Percentiles rank a stretch among this genome's conserved stretches.
Conservation (phyloP, 2,888 invertebrate species). For the Drosophila mimetica region DNA sequence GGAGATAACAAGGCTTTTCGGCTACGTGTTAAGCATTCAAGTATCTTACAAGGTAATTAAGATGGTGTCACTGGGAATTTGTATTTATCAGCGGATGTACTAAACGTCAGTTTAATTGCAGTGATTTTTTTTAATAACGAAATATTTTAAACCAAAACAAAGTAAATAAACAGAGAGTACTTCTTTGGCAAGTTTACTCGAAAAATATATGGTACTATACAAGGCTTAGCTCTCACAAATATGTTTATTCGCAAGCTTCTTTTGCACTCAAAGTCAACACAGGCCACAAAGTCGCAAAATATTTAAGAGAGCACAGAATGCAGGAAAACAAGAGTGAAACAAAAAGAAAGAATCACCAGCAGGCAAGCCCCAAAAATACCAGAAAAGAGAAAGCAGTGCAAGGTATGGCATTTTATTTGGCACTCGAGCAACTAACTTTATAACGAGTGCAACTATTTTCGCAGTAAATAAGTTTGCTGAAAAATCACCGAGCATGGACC, state of each 20-base stretch:
- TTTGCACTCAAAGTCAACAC: slow-evolving; percentile 40
- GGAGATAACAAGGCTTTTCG: slow-evolving; percentile 10
- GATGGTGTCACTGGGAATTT: neutral
- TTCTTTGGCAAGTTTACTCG: no score
- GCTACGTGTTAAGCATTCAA: neutral
- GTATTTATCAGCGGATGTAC: neutral
- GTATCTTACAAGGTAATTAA: neutral
- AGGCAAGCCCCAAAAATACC: slow-evolving; percentile 19
- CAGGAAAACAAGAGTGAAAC: slow-evolving; percentile 16
- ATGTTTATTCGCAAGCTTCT: slow-evolving; percentile 10
- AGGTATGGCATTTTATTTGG: slow-evolving; percentile 45
- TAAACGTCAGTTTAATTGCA: no score
- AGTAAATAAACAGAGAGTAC: no score
- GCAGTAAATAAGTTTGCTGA: slow-evolving; percentile 68
- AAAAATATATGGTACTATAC: neutral
- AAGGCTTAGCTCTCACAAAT: slow-evolving; percentile 9
- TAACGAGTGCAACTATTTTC: slow-evolving; percentile 62
- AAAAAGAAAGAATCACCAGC: neutral
- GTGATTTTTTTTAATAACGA: no score
- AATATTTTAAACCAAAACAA: no score
- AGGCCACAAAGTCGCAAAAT: slow-evolving; percentile 40
- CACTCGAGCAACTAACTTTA: slow-evolving; percentile 55
- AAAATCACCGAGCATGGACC: slow-evolving; percentile 58
- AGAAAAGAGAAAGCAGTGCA: slow-evolving; percentile 39
- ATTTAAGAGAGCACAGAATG: slow-evolving; percentile 38